Evolutionary conservation across 2,888 invertebrate genomes (phyloP), one percentile per base, ranked within the genome.

Genomic region (Cantharis lateralis): DNA sequence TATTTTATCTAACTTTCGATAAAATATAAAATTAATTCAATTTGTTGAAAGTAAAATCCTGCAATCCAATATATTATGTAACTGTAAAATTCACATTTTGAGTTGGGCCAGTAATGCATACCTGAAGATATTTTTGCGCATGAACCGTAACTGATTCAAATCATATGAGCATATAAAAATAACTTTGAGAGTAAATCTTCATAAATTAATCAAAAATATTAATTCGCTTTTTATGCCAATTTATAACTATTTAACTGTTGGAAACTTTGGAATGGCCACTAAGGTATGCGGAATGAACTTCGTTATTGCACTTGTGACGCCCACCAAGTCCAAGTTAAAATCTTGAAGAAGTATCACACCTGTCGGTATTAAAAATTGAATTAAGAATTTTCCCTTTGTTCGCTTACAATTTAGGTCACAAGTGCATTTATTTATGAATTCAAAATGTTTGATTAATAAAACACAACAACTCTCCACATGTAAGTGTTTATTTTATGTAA

Each of bases 271-370:
- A 48, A 48, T 48, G n/a, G 20, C 64, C 18, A 18, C 63, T 10
- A 20, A 13, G 64, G 64, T 66, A 66, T 66, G 64, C 64, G 64
- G 64, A 66, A 20, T 24, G 24, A 66, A 66, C 20, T 24, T 63
- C 63, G 11, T 66, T 66, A 66, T 66, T 66, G 64, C 64, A 66
- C 64, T 66, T 66, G n/a, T n/a, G 64, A 20, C 64, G 18, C 64
- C 64, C 24, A 66, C 64, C 20, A 66, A 66, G n/a, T 9, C 20
- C 64, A 66, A 66, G 20, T 20, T 66, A 66, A 20, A 66, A 66
- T 20, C 18, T 18, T 66, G 1, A 15, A 66, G 20, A 66, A 66
- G n/a, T 66, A 20, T 13, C 20, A 66, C 64, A 66, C 64, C 64
- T 66, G 64, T 66, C 18, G 24, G 16, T 66, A 20, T 24, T 20